Base-by-base conservation (phyloP, 1,140 invertebrate genomes). In the Hesperophylax magnus region DNA sequence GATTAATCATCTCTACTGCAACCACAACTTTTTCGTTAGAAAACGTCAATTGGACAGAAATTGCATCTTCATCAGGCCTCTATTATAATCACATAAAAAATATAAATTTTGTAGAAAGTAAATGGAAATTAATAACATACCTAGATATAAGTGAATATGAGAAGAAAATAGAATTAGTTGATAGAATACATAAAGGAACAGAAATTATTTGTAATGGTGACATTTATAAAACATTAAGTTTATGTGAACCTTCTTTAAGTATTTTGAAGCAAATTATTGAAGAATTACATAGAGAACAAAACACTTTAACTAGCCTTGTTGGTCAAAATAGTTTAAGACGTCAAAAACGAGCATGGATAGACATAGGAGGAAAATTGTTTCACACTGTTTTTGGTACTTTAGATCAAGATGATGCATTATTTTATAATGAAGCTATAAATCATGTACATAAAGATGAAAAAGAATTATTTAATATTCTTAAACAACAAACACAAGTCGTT, bases 401-500 rank as follows among this genome's bases (percentile, higher is more conserved):
- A 1, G 81, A 81, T 63, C 74, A 80, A 34, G 78, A 83, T 63
- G 83, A 81, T 77, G 83, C 81, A 20, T n/a, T 81, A 67, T 83
- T 78, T 71, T 84, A 83, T 75, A 56, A 76, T 58, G 79, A 83
- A 24, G 76, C 54, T 5, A 84, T 83, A 11, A 54, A 84, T 31
- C 79, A 53, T n/a, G 24, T 84, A 24, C 7, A 53, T 52, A 81
- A 75, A 67, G 75, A 83, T 27, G 74, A 84, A 22, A 81, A 83
- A 52, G 72, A 81, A 56, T 75, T 69, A 58, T 74, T 78, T 63
- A 77, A 69, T 18, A 65, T 79, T 17, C n/a, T 84, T 11, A 84
- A 84, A 79, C 78, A 78, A 15, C 81, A 84, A 83, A 81, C 79
- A 52, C 84, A 81, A 77, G 67, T 84, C 0, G 71, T 79, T 18